Percentiles rank a stretch among this genome's conserved stretches.
Conservation (phyloP, 92 coral and sea anemone species). For the Palythoa grandiflora region DNA sequence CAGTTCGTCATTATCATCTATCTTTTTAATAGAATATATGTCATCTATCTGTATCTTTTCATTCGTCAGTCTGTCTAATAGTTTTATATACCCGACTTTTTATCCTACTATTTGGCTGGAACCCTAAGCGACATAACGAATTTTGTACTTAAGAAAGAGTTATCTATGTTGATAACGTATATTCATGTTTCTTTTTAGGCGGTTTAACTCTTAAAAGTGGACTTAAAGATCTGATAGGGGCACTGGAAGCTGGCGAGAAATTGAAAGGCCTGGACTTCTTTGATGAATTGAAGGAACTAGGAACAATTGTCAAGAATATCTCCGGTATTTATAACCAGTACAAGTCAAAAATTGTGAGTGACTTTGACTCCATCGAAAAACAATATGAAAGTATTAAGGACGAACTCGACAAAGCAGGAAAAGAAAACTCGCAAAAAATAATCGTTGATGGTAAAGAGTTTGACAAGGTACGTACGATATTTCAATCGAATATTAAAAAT, state of each 20-base stretch:
- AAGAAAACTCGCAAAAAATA: conserved; percentile 37
- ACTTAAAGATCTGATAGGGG: conserved; percentile 32
- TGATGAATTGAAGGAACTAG: conserved; percentile 30
- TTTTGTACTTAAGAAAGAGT: too few relatives aligned
- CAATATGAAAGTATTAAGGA: conserved; percentile 30
- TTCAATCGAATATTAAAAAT: neutral
- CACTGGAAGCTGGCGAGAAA: conserved; percentile 28
- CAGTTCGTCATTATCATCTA: too few relatives aligned
- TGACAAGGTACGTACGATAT: neutral
- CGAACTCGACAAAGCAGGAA: conserved; percentile 37
- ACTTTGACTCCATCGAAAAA: conserved; percentile 35
- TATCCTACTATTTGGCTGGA: too few relatives aligned
- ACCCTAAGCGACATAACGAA: too few relatives aligned
- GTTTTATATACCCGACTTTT: too few relatives aligned
- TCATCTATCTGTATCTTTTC: too few relatives aligned
- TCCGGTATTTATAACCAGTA: conserved; percentile 39
- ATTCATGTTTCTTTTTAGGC: neutral
- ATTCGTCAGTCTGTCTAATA: too few relatives aligned
- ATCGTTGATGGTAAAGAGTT: conserved; percentile 40
- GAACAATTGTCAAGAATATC: conserved; percentile 33
- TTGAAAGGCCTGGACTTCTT: conserved; percentile 35
- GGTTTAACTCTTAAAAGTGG: conserved; percentile 32
- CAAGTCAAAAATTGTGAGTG: conserved; percentile 27
- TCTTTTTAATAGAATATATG: too few relatives aligned
- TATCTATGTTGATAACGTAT: neutral